Evolutionary conservation across 2,113 vertebrate genomes (phyloP).

Genomic region (Struthidea cinerea): DNA sequence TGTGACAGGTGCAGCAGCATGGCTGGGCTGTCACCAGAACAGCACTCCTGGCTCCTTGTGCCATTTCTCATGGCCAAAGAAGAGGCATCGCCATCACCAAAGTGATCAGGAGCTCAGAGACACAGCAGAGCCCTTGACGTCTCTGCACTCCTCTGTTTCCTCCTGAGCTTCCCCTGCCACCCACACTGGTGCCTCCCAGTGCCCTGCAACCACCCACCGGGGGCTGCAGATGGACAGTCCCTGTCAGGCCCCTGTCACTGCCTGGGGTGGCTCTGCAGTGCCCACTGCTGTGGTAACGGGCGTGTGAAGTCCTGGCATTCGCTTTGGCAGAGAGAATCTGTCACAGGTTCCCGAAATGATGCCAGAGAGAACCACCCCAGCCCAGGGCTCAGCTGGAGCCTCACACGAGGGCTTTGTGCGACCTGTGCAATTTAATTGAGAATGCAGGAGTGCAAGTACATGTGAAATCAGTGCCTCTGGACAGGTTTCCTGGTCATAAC

Average conservation of each 20-base stretch:
- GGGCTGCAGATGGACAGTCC: not conserved
- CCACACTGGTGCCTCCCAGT: not conserved
- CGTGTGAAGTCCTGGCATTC: fast-evolving
- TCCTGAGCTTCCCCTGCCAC: not conserved
- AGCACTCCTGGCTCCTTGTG: not conserved
- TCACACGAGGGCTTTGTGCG: fast-evolving
- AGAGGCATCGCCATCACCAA: not conserved
- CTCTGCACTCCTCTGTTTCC: not conserved
- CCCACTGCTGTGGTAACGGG: not conserved
- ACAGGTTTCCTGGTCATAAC: not conserved
- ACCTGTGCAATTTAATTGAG: not conserved
- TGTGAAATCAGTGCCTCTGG: not conserved
- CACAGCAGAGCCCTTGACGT: not conserved
- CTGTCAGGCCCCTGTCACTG: not conserved
- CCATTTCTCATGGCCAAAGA: not conserved
- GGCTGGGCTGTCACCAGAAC: not conserved
- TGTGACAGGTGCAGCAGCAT: not conserved
- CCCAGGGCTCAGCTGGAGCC: not conserved
- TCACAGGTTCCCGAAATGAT: not conserved
- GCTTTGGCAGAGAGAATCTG: not conserved
- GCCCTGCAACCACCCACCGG: fast-evolving
- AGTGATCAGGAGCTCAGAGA: not conserved
- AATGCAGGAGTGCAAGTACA: not conserved
- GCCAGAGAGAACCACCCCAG: not conserved
- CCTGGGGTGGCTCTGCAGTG: not conserved